Evolutionary conservation across 2,113 vertebrate genomes (phyloP), one percentile per base, ranked within the genome.

Genomic region (Neotoma lepida): DNA sequence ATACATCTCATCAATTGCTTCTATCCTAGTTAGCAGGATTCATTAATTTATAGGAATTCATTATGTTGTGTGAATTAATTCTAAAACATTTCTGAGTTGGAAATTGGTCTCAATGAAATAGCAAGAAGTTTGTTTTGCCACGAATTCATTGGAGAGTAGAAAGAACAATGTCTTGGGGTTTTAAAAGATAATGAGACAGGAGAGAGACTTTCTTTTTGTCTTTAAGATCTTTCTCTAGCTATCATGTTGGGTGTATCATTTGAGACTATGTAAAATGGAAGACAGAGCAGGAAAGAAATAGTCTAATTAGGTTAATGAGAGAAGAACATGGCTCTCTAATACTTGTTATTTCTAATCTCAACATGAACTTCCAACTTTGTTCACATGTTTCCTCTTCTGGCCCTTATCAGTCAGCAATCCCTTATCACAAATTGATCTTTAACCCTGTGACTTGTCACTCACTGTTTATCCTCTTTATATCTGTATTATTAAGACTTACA

Each of bases 101-200:
- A 93, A 88, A 86, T 90, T 96, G 58, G 88, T 92, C 94, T 95
- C 89, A 41, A 24, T 84, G 70, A 94, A 41, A 85, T 66, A 86
- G 33, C 9, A 3, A 49, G 35, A 76, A 44, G 30, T 77, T 85
- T 92, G 28, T 51, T 76, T 87, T 95, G 90, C n/a, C 95, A 35
- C 86, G 41, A 93, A 88, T 94, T 84, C 24, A 86, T 24, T 91
- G 71, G 10, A 4, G 68, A 61, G 22, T 89, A 20, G 49, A 93
- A 44, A 22, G 56, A 88, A 71, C 30, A 92, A 66, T 28, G n/a
- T 61, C 24, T 35, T 76, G 64, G 4, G 20, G 28, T 95, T 70
- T 74, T 95, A 28, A 89, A 35, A 89, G 63, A 58, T 17, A 22
- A 22, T 56, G 71, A 90, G 73, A 82, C 26, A 77, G 9, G 28